Base-by-base conservation (phyloP, 2,888 invertebrate species). In the Cephus sareptanus region DNA sequence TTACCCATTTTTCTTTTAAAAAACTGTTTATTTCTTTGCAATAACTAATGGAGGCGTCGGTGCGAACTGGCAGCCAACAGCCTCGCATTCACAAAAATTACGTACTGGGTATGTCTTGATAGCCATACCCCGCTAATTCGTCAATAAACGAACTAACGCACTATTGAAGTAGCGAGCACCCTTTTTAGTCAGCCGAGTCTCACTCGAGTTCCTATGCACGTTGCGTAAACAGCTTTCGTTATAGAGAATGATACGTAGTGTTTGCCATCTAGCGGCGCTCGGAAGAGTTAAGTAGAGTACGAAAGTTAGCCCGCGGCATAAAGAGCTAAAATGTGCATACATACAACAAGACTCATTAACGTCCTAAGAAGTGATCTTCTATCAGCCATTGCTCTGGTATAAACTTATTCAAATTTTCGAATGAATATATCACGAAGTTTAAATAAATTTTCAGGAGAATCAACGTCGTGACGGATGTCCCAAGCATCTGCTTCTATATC, bases 71-170 rank as follows among this genome's bases (percentile, higher is more conserved):
- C 95, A 94, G 93, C 94, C 94, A 95, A 95, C 95, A 93, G 94
- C 95, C 95, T 93, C 95, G 88, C 93, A 82, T 81, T 86, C 84
- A 87, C 92, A 96, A 96, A 96, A 95, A 96, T 96, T 94, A 93
- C 86, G 95, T 96, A 95, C 94, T 95, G 95, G 93, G 95, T 96
- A 96, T 96, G 95, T 96, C 95, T 96, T 95, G 96, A 96, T 96
- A 91, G 92, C 95, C 96, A 96, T 96, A 96, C 96, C 95, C 95
- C 95, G 93, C 94, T 92, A 92, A 92, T 92, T 88, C 89, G 81
- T 23, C 56, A 56, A 77, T 77, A 87, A 88, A 81, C 86, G 91
- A 91, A 92, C 92, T 89, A 92, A 92, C 92, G 95, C 95, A 94
- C 93, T 94, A 95, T 95, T 89, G 77, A 94, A 95, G 95, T 93